Evolutionary conservation across 2,797 vertebrate genomes (phyloP), one percentile per base, ranked within the genome.

Genomic region (Chaunax sp.): DNA sequence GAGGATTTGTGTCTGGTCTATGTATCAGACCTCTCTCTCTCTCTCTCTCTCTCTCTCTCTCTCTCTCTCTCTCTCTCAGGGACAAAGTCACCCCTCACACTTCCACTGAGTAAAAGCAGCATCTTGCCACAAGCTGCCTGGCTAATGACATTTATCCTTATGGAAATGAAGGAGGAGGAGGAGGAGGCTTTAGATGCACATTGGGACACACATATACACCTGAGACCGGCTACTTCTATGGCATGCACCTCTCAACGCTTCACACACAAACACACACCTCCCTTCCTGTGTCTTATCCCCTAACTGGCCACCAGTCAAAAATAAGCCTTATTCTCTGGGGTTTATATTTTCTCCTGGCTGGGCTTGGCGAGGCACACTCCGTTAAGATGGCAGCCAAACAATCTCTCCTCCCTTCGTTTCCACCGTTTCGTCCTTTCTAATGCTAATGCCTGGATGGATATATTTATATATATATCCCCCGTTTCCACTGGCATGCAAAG

Each of bases 1-100:
- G 92, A 93, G 92, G 93, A 94, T 94, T 93, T 93, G 87, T 91
- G 90, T 92, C 86, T 90, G 84, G 87, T 90, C 89, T 87, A 75
- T 89, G 87, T 91, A 91, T 92, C 90, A 90, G 87, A 82, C 89
- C 71, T 44, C 75, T 77, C 78, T 58, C 69, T 50, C 68, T 63
- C 79, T 69, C 81, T 71, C 81, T 77, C n/a, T n/a, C n/a, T n/a
- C n/a, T n/a, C n/a, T n/a, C n/a, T n/a, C n/a, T n/a, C n/a, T n/a
- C n/a, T n/a, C n/a, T n/a, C n/a, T n/a, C n/a, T n/a, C n/a, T n/a
- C n/a, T n/a, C 77, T 79, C 80, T 71, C 67, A 37, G 78, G 84
- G 81, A 89, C 89, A 89, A 86, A 89, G 87, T 90, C 85, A 89
- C 82, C 81, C 83, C 61, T 87, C 76, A 72, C 80, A 86, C 78